Base-by-base conservation (phyloP, 2,797 vertebrate genomes). In the Perodicticus potto region DNA sequence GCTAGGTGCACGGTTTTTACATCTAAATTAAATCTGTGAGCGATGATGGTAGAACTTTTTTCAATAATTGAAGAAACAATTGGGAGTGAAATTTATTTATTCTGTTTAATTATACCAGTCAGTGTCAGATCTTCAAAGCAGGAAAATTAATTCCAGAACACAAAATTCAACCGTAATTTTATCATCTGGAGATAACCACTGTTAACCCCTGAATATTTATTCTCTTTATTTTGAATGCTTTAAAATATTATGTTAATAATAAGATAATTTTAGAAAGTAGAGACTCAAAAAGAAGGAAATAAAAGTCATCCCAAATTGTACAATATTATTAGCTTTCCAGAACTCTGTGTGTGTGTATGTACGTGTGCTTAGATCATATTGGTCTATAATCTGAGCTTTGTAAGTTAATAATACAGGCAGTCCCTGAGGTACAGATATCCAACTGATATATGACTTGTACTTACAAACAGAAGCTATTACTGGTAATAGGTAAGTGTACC, bases 381-480 rank as follows among this genome's bases (percentile, higher is more conserved):
- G 40, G 19, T 92, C 87, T 96, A 87, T 72, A 96, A 67, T 94
- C 19, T 88, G 37, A 93, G 40, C 14, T 94, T 96, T 93, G n/a
- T 92, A 88, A 83, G 87, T 94, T 80, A 69, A n/a, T 80, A 61
- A 74, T 91, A 16, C 49, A 53, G 14, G 49, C 49, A 16, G 49
- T 53, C 49, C 14, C 49, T 16, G 49, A 53, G 14, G 16, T 16
- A 53, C 49, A 17, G 14, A 53, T 4, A 53, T 13, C 49, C 49
- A 5, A 53, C 14, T 53, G 49, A 53, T 53, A 17, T 53, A 53
- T 16, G 4, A 53, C 49, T 53, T 53, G 49, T 53, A 5, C 49
- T 53, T 16, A 53, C 14, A 17, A 53, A 53, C 49, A 53, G 49
- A 49, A 14, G 14, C 49, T 53, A 53, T 53, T 53, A 53, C 3